Conservation (phyloP, 2,888 invertebrate species). For the Noctua comes region DNA sequence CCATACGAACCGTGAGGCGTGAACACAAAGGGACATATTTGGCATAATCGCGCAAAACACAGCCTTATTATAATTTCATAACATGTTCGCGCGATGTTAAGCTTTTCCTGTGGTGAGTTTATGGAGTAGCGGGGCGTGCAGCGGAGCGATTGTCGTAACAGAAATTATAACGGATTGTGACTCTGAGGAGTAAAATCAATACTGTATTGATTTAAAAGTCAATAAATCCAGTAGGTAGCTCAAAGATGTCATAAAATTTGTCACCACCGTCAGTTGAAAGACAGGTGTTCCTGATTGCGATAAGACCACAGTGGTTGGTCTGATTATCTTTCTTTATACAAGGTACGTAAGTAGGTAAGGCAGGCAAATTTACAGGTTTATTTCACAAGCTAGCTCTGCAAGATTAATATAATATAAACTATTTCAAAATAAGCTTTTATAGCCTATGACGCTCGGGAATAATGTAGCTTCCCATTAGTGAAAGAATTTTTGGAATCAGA, state of each 20-base stretch:
- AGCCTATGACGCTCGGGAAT: background rate
- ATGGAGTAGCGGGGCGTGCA: background rate
- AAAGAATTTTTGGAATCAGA: background rate
- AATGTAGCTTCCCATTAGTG: no score
- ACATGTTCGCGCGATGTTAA: conserved; percentile 26
- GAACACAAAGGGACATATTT: conserved; percentile 56
- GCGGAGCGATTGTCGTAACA: background rate
- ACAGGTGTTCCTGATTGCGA: no score
- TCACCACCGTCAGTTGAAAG: no score
- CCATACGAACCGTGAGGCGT: conserved; percentile 21
- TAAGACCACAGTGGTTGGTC: no score
- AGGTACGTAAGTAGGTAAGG: background rate
- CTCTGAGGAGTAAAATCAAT: background rate
- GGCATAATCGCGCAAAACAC: conserved; percentile 62
- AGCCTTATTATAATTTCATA: conserved; percentile 74
- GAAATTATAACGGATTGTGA: background rate
- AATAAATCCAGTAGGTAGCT: no score
- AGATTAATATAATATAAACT: background rate
- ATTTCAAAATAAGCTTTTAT: background rate
- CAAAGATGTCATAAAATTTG: no score
- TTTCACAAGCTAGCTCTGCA: background rate
- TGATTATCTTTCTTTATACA: no score
- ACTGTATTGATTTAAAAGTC: no score
- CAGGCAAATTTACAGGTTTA: background rate
- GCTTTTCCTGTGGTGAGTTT: background rate